phyloP scores from a whole-genome alignment of 2,797 vertebrate species.

The Dermochelys coriacea region DNA sequence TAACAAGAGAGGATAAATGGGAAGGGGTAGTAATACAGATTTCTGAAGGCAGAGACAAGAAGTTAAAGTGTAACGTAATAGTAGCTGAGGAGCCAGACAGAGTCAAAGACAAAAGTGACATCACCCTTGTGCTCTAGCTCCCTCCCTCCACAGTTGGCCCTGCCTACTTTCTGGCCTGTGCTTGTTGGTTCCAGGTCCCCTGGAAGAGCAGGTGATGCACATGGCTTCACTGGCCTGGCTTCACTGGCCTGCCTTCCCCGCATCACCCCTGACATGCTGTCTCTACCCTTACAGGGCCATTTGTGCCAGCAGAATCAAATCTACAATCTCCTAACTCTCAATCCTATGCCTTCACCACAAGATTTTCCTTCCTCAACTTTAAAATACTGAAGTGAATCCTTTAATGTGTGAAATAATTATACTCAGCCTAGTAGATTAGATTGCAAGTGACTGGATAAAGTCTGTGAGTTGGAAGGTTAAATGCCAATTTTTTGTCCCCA shows the following conservation, averaged over 20 bases:
- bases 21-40: neutral
- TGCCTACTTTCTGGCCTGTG: neutral
- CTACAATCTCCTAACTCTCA: neutral
- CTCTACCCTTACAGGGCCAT: neutral
- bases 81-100: neutral
- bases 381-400: neutral
- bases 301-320: neutral
- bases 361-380: neutral
- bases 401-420: neutral
- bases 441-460: neutral
- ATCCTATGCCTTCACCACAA: neutral
- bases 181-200: neutral
- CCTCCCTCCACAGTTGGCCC: neutral
- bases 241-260: neutral
- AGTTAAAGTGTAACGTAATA: neutral
- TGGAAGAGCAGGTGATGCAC: neutral
- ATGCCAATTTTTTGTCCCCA: constrained; percentile 63
- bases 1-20: neutral
- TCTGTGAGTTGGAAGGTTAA: neutral
- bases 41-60: neutral
- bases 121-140: neutral
- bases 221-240: neutral
- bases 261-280: neutral
- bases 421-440: neutral
- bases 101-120: neutral